Percentiles rank a stretch among this genome's conserved stretches.
phyloP scores from a whole-genome alignment of 2,113 vertebrate genomes.

The Anguilla rostrata region DNA sequence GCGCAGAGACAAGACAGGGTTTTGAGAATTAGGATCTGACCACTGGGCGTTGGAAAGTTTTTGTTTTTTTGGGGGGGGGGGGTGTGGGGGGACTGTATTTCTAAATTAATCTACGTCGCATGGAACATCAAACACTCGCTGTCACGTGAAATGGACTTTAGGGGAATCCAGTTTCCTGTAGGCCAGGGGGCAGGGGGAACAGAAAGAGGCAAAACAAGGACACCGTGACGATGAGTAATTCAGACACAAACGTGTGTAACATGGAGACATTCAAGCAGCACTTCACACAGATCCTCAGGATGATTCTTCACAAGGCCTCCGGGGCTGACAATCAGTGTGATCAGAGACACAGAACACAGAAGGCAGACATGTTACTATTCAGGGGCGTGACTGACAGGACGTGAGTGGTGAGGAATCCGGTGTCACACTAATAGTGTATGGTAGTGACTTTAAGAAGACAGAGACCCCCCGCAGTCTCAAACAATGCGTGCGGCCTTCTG shows the following conservation, averaged over 20 bases:
- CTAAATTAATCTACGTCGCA: not conserved
- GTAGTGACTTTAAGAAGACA: too few relatives aligned
- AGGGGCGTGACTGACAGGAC: not conserved
- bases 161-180: not conserved
- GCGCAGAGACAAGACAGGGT: constrained; percentile 58
- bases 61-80: too few relatives aligned
- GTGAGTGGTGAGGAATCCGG: not conserved
- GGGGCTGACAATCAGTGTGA: not conserved
- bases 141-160: not conserved
- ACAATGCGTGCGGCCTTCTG: not conserved
- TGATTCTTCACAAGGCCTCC: not conserved
- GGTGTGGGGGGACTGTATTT: not conserved
- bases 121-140: not conserved
- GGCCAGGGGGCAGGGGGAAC: not conserved
- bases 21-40: not conserved
- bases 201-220: not conserved
- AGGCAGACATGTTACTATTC: not conserved
- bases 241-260: not conserved
- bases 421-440: too few relatives aligned
- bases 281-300: not conserved
- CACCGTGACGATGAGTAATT: not conserved
- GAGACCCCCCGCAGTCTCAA: not conserved
- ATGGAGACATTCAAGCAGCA: not conserved
- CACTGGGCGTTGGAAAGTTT: too few relatives aligned
- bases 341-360: not conserved